Evolutionary conservation across 1,140 invertebrate species (phyloP).

Genomic region (Bombus polaris): DNA sequence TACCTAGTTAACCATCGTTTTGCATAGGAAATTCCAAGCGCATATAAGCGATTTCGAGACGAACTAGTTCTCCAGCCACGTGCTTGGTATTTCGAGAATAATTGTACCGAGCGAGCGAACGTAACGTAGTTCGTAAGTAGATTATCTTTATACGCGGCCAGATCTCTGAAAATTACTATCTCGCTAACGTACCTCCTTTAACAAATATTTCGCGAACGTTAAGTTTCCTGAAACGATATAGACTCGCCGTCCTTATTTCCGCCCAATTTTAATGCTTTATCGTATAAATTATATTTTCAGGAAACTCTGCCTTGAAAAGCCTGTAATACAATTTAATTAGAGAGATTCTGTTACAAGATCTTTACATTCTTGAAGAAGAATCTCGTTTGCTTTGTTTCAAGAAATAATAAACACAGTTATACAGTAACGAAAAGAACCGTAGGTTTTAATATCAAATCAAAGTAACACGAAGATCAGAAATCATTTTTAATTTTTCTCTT

Average conservation of each 20-base stretch:
- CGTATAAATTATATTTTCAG: background rate
- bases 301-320: background rate
- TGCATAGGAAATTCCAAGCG: conserved; percentile 29
- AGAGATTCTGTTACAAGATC: background rate
- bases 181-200: conserved; percentile 25
- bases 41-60: conserved; percentile 40
- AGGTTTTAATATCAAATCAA: background rate
- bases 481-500: background rate
- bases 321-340: background rate
- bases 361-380: background rate
- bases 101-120: conserved; percentile 28
- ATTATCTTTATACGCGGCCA: conserved; percentile 60
- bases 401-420: background rate
- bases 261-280: background rate
- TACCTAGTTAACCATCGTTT: conserved; percentile 29
- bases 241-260: background rate
- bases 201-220: conserved; percentile 26
- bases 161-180: conserved; percentile 51
- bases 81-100: conserved; percentile 36
- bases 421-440: background rate
- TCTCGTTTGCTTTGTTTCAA: background rate
- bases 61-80: conserved; percentile 37
- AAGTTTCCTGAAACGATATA: background rate
- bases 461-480: background rate
- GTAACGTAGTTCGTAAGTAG: conserved; percentile 57